phyloP scores from a whole-genome alignment of 2,113 vertebrate genomes.

The Clarias gariepinus region DNA sequence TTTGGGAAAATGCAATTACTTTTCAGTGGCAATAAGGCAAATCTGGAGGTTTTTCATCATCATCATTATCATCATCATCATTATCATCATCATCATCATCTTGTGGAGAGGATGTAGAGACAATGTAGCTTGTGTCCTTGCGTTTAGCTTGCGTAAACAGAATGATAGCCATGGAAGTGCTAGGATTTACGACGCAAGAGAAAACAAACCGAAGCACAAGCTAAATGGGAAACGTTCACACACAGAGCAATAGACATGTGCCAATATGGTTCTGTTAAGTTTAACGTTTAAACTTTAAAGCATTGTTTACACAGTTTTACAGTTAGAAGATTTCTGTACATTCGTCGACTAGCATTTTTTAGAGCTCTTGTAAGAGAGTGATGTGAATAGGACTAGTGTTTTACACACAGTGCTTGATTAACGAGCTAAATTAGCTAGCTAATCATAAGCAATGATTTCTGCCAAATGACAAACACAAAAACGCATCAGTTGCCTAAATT shows the following conservation, averaged over 20 bases:
- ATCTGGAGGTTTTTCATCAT: not conserved
- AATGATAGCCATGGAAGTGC: not conserved
- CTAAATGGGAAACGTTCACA: not conserved
- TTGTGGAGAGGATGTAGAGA: not conserved
- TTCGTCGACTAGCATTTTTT: not conserved
- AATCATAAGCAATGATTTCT: not conserved
- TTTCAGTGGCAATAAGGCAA: not conserved
- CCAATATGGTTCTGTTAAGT: too few species aligned
- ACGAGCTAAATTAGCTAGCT: not conserved
- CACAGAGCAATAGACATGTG: not conserved
- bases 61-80: not conserved
- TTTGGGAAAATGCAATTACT: not conserved
- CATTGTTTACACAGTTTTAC: not conserved
- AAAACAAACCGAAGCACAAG: not conserved
- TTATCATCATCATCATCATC: not conserved
- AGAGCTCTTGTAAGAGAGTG: not conserved
- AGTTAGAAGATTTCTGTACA: not conserved
- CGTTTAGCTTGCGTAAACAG: not conserved
- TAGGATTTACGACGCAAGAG: not conserved
- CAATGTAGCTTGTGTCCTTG: not conserved
- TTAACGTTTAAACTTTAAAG: not conserved
- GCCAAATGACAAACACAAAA: too few species aligned
- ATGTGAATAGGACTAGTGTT: not conserved
- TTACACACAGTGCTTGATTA: not conserved
- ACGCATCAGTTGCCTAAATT: not conserved